These are phyloP conservation scores for Apodemus speciosus DNA, from an alignment of 2,113 vertebrate genomes.

Conservation along the genomic window DNA sequence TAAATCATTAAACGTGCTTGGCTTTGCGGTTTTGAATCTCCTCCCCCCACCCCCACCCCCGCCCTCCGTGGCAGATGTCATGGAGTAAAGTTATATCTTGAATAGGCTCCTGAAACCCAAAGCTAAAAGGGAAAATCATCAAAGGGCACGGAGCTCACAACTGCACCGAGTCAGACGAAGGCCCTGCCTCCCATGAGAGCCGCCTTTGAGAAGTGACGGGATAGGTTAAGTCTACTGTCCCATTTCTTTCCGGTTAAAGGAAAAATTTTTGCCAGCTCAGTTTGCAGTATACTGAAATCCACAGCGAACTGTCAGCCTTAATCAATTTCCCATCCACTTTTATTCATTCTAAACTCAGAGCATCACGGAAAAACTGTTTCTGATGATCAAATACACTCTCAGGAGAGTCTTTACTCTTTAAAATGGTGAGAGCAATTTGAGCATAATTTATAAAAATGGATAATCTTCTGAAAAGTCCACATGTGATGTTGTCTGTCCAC, in stretches of 20 bases:
- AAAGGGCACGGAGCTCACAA: conserved; percentile 63
- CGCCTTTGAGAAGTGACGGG: conserved; percentile 60
- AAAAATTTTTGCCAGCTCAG: conserved; percentile 68
- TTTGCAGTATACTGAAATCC: conserved; percentile 61
- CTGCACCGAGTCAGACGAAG: conserved; percentile 73
- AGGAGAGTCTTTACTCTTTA: conserved; percentile 75
- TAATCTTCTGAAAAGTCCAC: conserved; percentile 77
- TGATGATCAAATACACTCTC: conserved; percentile 78
- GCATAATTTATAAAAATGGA: conserved; percentile 80
- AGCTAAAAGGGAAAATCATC: conserved; percentile 73
- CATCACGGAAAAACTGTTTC: conserved; percentile 45
- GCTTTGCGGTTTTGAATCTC: conserved; percentile 76
- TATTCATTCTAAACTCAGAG: conserved; percentile 75
- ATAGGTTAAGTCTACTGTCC: conserved; percentile 66
- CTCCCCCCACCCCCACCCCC: conserved; percentile 33
- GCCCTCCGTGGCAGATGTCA: conserved; percentile 77
- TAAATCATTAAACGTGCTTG: conserved; percentile 75
- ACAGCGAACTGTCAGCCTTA: conserved; percentile 75
- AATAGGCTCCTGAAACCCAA: conserved; percentile 63
- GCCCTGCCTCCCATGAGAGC: conserved; percentile 56
- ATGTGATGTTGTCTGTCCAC: conserved; percentile 67
- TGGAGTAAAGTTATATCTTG: conserved; percentile 68
- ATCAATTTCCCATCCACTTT: conserved; percentile 76
- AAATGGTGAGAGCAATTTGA: conserved; percentile 79
- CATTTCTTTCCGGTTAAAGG: conserved; percentile 63